Evolutionary conservation across 2,113 vertebrate species (phyloP).

Genomic region (Phylloscopus whistleri): DNA sequence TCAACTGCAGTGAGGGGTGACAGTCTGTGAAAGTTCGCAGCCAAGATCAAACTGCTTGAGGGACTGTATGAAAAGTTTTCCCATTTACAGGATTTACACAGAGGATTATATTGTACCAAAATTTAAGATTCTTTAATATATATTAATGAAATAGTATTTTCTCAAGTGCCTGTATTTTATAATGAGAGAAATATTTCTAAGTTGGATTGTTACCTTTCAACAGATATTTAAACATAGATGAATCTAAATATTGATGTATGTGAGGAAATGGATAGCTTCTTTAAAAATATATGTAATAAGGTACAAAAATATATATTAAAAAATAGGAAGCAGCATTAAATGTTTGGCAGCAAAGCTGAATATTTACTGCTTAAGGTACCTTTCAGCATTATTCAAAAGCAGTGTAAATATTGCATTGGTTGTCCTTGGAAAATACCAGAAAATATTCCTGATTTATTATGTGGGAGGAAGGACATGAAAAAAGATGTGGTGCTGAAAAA

Average conservation of each 20-base stretch:
- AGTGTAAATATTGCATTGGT: constrained; percentile 33
- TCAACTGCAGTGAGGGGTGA: background rate
- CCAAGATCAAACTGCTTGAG: background rate
- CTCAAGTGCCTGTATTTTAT: background rate
- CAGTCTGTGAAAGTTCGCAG: background rate
- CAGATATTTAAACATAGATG: background rate
- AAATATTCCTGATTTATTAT: constrained; percentile 66
- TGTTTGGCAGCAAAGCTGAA: background rate
- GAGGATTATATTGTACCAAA: background rate
- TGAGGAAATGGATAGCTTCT: background rate
- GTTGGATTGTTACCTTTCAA: background rate
- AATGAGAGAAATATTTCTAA: background rate
- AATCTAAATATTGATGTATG: background rate
- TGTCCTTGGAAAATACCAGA: constrained; percentile 55
- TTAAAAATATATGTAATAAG: background rate
- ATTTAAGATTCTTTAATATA: background rate
- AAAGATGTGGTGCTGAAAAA: constrained; percentile 46
- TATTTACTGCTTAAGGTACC: constrained; percentile 24
- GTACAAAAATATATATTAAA: background rate
- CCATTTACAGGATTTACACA: background rate
- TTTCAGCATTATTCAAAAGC: constrained; percentile 46
- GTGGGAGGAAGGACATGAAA: constrained; percentile 14
- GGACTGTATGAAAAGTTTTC: background rate
- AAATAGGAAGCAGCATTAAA: background rate
- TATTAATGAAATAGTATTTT: background rate